Base-by-base conservation (phyloP, 2,113 vertebrate species). In the Lophius piscatorius region DNA sequence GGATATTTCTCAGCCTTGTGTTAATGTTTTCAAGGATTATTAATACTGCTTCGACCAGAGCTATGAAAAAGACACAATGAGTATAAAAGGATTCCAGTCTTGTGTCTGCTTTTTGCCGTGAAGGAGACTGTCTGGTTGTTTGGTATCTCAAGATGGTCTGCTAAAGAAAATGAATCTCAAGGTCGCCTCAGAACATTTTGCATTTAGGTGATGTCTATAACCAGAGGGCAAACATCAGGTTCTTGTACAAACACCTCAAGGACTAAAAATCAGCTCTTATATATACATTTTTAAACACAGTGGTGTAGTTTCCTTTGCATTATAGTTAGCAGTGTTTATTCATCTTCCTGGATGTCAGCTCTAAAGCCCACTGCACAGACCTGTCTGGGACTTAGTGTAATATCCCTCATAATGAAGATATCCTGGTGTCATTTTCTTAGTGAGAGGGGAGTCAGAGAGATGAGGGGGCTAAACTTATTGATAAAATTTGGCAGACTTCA, bases 261-360 rank as follows among this genome's bases (percentile, higher is more conserved):
- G 60, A 44, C 62, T 22, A 10, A 49, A 55, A 42, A 60, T 56
- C 40, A 23, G 11, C 40, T 14, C 31, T 23, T 52, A 3, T 1
- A 29, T 1, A 10, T 28, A 58, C n/a, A n/a, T n/a, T n/a, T n/a
- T n/a, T n/a, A n/a, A n/a, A n/a, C n/a, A n/a, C n/a, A n/a, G n/a
- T n/a, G n/a, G n/a, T n/a, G n/a, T n/a, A n/a, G n/a, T n/a, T n/a
- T n/a, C n/a, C n/a, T n/a, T n/a, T n/a, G n/a, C n/a, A n/a, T n/a
- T n/a, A n/a, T n/a, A n/a, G n/a, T n/a, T n/a, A n/a, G n/a, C n/a
- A n/a, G n/a, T n/a, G n/a, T n/a, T n/a, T n/a, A n/a, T n/a, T n/a
- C n/a, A 61, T 84, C 58, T 68, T 60, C 56, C 65, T 41, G 56
- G 78, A 42, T 80, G 78, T 86, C 81, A 79, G 70, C 54, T 70